phyloP scores from a whole-genome alignment of 2,888 invertebrate species.

The Saturnia japonica region DNA sequence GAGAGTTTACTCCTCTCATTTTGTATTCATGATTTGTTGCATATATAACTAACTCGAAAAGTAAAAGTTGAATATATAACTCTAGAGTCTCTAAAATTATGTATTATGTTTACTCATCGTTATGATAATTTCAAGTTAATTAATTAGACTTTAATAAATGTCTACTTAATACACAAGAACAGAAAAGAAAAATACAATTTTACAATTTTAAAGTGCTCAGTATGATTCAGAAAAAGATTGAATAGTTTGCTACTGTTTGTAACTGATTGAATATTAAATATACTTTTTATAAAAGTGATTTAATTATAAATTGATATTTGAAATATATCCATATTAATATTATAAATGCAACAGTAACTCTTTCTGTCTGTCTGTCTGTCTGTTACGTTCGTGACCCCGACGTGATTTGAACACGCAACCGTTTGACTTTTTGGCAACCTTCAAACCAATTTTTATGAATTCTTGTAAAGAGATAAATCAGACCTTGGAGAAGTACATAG shows the following conservation, averaged over 20 bases:
- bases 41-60: neutral
- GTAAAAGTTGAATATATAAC: neutral
- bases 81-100: neutral
- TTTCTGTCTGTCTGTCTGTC: too few species aligned
- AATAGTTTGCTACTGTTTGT: neutral
- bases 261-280: too few species aligned
- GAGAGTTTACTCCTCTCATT: neutral
- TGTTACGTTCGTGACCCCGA: slow-evolving; percentile 88
- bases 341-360: too few species aligned
- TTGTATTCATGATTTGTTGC: neutral
- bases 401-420: slow-evolving; percentile 99
- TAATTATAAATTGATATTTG: neutral
- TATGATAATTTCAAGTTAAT: neutral
- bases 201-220: neutral
- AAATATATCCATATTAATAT: neutral
- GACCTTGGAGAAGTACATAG: too few species aligned
- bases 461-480: too few species aligned
- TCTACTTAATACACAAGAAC: neutral
- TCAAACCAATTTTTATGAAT: too few species aligned
- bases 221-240: neutral
- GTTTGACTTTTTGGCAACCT: too few species aligned
- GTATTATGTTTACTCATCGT: neutral
- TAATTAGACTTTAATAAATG: neutral
- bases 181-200: neutral
- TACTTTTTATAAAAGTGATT: neutral